Base-by-base conservation (phyloP, 2,888 invertebrate genomes). In the Stenodera caucasica region DNA sequence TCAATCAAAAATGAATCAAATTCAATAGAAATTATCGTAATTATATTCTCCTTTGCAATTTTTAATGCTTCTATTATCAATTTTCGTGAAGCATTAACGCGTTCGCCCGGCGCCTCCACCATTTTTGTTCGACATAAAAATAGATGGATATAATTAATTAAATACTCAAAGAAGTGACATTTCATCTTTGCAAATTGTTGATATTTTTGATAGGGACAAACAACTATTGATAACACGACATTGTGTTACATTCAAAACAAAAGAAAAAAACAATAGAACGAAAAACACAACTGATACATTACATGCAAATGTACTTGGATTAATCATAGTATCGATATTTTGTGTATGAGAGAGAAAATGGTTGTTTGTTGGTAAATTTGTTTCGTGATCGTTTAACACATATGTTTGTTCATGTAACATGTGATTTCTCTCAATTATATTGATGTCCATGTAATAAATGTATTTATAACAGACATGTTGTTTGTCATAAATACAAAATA, bases 381-480 rank as follows among this genome's bases (percentile, higher is more conserved):
- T 45, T 45, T n/a, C 45, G 45, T 45, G 45, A 21, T 45, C 23
- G 23, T 23, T 45, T n/a, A 45, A 4, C n/a, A 45, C 45, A 45
- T 12, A 23, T 23, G 23, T 45, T 45, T 45, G 21, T 5, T 6
- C 11, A 21, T 21, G 21, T 45, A 23, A 45, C 45, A 23, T 21
- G 45, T 23, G 6, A 45, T 45, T 21, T 45, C 23, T 11, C 12
- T 6, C 45, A 45, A 45, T 23, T 45, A 45, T n/a, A 45, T 45
- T 12, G n/a, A 23, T 45, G 23, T 23, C 12, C 4, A 5, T 6
- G 5, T 45, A 45, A 45, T 45, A 45, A 45, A 30, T 15, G 9
- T n/a, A 45, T 23, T 45, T 40, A 40, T 40, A 14, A 35, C n/a
- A 35, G 14, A 6, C 40, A 40, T 21, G 11, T 11, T 18, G 18